Evolutionary conservation across 1,140 invertebrate species (phyloP), one percentile per base, ranked within the genome.

Genomic region (Rhyzopertha dominica): DNA sequence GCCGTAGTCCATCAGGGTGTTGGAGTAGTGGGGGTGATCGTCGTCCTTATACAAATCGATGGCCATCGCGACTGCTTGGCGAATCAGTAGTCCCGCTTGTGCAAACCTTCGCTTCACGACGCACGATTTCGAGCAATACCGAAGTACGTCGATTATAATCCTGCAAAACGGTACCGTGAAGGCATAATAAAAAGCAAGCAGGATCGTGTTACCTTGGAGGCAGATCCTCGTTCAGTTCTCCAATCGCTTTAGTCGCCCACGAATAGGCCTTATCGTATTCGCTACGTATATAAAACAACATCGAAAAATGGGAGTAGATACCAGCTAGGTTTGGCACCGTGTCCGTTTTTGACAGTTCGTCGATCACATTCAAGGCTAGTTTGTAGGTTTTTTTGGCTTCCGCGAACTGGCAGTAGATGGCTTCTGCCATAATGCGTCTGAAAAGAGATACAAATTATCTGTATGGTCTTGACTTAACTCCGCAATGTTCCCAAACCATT

Each of bases 1-100:
- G 35, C 87, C 91, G 66, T 89, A 92, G 71, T 93, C 89, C 39
- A 88, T 74, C 23, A 95, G 70, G 18, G 84, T 79, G 63, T 90
- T 86, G 20, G 89, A 84, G 62, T 87, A 86, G 52, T 84, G 83
- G 18, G 84, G 87, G 73, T 92, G 86, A 31, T 76, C 62, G 1
- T 68, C 61, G 3, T 81, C 84, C 70, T 63, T 56, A 5, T 84
- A 85, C 70, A 54, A 14, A 68, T 81, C 78, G 44, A 79, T 77
- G 1, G 88, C 82, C 43, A 84, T 72, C 46, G 77, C 75, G 14
- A 90, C 78, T 7, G 88, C 90, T 71, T 91, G 83, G 52, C 80
- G 79, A 49, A 92, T 87, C 13, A 93, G 69, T 20, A 88, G 63
- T 56, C 84, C 85, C 10, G 90, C 90, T 61, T 80, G 81, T 13